Evolutionary conservation across 2,113 vertebrate genomes (phyloP), one percentile per base, ranked within the genome.

Genomic region (Xyrauchen texanus): DNA sequence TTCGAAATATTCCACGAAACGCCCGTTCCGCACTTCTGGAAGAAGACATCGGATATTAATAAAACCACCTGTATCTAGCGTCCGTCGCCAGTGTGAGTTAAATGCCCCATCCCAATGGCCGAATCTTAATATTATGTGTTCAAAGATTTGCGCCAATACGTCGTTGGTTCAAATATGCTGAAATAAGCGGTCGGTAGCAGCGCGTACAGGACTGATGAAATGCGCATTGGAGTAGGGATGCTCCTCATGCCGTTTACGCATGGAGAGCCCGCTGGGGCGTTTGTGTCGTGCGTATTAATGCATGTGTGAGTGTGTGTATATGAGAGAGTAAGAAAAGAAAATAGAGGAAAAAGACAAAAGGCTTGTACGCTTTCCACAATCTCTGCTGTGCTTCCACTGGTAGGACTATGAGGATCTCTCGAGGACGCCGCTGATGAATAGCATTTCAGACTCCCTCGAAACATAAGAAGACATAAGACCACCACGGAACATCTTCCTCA

Each of bases 211-310:
- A 62, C 46, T 12, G 46, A 62, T 51, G 21, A 80, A 80, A 68
- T 80, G 74, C 74, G 74, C 74, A 76, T 76, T 67, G 72, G 65
- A 68, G 52, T 75, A 16, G 46, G n/a, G 64, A 45, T 62, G 79
- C 71, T 68, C 64, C 62, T 72, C 52, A 4, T 68, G 62, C 47
- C 44, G 53, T 51, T 72, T 49, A 51, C 66, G 55, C 77, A 9
- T 52, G 66, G 67, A 63, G 68, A 76, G 21, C 49, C 74, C 49
- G 42, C 5, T 64, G 62, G 74, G 49, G 74, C 47, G 65, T 71
- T n/a, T 71, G 60, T 64, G 60, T 12, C 12, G 46, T 69, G 66
- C 8, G 76, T 34, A 55, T 62, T 15, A 53, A 70, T 70, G 57
- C 45, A 51, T 52, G 66, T 63, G 57, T 34, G 21, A 11, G 67